phyloP scores from a whole-genome alignment of 2,113 vertebrate genomes.

The Notechis scutatus region DNA sequence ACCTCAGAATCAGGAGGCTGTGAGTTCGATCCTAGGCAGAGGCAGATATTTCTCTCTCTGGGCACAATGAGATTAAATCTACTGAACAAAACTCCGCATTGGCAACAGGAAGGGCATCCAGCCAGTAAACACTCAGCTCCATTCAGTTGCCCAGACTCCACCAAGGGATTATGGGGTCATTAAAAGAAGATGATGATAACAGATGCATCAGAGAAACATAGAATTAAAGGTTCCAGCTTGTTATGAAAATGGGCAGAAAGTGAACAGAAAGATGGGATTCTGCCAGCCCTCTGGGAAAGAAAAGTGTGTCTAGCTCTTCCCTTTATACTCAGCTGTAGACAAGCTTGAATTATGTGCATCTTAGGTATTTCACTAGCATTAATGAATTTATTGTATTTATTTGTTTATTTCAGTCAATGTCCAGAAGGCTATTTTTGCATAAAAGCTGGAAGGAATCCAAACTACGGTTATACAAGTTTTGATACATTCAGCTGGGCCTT shows the following conservation, averaged over 20 bases:
- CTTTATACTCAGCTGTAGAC: neutral
- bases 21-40: too few relatives aligned
- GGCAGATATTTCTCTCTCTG: too few relatives aligned
- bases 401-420: constrained; percentile 76
- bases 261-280: neutral
- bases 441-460: constrained; percentile 81
- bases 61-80: too few relatives aligned
- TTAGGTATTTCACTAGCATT: neutral
- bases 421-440: constrained; percentile 79
- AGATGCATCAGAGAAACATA: neutral
- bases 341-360: neutral
- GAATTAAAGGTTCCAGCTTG: neutral
- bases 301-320: neutral
- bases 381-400: neutral
- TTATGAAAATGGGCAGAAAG: neutral
- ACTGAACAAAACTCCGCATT: too few relatives aligned
- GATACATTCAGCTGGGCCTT: constrained; percentile 96
- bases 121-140: too few relatives aligned
- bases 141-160: too few relatives aligned
- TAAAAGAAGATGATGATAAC: too few relatives aligned
- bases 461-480: constrained; percentile 94
- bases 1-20: too few relatives aligned
- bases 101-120: too few relatives aligned
- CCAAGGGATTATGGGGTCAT: too few relatives aligned
- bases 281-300: neutral